Conservation (phyloP, 2,797 vertebrate species). For the Micrastur ruficollis region DNA sequence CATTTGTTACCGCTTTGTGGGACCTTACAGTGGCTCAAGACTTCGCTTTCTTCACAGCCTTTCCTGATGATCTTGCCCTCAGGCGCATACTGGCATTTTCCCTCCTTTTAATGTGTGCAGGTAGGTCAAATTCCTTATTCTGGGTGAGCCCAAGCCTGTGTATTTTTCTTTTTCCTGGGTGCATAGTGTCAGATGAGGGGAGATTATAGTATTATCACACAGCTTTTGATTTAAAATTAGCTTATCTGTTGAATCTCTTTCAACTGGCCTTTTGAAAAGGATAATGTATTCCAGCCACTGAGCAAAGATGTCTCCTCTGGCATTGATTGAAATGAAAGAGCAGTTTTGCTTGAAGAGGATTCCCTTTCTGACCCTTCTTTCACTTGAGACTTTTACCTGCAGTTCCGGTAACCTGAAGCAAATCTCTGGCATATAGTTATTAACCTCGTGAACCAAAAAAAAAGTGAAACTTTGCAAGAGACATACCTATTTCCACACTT, state of each 20-base stretch:
- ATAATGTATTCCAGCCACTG: slow-evolving; percentile 28
- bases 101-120: not conserved
- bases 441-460: slow-evolving; percentile 10
- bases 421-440: not conserved
- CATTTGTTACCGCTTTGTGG: not conserved
- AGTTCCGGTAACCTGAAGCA: not conserved
- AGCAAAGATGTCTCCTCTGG: slow-evolving; percentile 9
- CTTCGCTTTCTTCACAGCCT: not conserved
- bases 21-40: not conserved
- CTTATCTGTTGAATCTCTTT: slow-evolving; percentile 3
- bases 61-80: not conserved
- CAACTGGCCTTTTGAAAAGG: slow-evolving; percentile 47
- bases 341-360: slow-evolving; percentile 18
- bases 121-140: not conserved
- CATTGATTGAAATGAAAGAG: slow-evolving; percentile 39
- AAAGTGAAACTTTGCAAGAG: not conserved
- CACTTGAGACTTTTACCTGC: not conserved
- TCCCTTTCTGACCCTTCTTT: slow-evolving; percentile 3
- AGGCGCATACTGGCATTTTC: fast-evolving
- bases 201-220: slow-evolving; percentile 38
- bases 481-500: not conserved
- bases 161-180: not conserved
- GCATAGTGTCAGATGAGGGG: not conserved
- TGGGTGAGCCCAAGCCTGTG: not conserved
- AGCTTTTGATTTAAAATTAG: slow-evolving; percentile 47